phyloP scores from a whole-genome alignment of 1,140 invertebrate genomes.

The Drosophila kurseongensis region DNA sequence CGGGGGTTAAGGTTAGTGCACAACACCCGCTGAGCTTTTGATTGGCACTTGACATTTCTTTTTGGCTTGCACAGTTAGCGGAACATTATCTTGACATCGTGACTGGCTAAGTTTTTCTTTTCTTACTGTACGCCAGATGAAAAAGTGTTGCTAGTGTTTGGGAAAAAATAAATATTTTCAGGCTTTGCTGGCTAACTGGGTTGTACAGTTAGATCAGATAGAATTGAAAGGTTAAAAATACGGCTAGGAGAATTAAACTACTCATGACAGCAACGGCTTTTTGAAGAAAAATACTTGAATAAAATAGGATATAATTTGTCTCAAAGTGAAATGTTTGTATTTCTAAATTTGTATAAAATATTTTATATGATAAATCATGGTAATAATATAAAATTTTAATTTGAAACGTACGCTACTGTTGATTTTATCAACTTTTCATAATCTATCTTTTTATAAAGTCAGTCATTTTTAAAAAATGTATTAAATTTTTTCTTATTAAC shows the following conservation, averaged over 20 bases:
- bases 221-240: conserved; percentile 1
- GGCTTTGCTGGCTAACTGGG: conserved; percentile 49
- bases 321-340: not conserved
- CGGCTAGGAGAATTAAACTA: conserved; percentile 7
- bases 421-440: too few relatives aligned
- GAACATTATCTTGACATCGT: conserved; percentile 66
- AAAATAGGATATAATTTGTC: not conserved
- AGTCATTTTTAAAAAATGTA: too few relatives aligned
- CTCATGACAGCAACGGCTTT: not conserved
- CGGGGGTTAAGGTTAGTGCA: conserved; percentile 14
- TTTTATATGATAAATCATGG: too few relatives aligned
- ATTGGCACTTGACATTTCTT: conserved; percentile 75
- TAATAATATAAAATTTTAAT: too few relatives aligned
- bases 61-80: conserved; percentile 43
- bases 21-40: conserved; percentile 58
- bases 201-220: conserved; percentile 11
- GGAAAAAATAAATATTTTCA: conserved; percentile 10
- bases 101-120: conserved; percentile 37
- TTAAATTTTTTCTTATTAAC: too few relatives aligned
- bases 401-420: too few relatives aligned
- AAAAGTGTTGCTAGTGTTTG: conserved; percentile 52
- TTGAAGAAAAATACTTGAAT: not conserved
- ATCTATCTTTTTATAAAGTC: too few relatives aligned
- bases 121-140: conserved; percentile 42
- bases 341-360: too few relatives aligned